phyloP scores from a whole-genome alignment of 2,888 invertebrate genomes.

The Neuroscelio doddi region DNA sequence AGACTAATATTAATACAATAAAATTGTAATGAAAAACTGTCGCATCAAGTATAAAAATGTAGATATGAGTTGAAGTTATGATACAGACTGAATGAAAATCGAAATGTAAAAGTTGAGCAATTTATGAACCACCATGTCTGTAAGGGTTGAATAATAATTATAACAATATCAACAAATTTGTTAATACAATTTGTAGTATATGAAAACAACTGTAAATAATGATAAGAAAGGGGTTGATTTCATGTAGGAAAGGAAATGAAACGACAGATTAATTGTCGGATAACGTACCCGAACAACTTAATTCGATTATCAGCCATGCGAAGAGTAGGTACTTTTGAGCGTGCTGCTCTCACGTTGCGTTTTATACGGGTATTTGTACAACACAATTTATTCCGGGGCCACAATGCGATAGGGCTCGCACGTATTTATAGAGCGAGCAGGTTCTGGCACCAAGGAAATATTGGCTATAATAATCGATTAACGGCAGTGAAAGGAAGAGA shows the following conservation, averaged over 20 bases:
- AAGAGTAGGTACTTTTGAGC: background rate
- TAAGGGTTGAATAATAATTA: too few relatives aligned
- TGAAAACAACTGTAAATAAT: too few relatives aligned
- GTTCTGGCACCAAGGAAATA: conserved; percentile 46
- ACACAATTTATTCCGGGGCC: conserved; percentile 55
- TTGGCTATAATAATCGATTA: conserved; percentile 61
- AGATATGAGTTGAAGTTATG: too few relatives aligned
- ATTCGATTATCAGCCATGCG: conserved; percentile 9
- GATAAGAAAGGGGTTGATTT: background rate
- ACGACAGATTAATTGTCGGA: background rate
- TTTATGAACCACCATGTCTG: too few relatives aligned
- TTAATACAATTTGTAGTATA: too few relatives aligned
- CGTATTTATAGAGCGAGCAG: conserved; percentile 10
- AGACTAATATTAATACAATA: too few relatives aligned
- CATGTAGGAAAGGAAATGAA: background rate
- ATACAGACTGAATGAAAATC: too few relatives aligned
- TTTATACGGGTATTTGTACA: conserved; percentile 51
- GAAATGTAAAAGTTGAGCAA: too few relatives aligned
- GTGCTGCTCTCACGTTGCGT: conserved; percentile 4
- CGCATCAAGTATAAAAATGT: too few relatives aligned
- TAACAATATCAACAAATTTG: too few relatives aligned
- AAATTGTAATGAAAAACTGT: too few relatives aligned
- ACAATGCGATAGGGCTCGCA: conserved; percentile 38
- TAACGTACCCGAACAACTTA: conserved; percentile 3
- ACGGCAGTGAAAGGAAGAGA: conserved; percentile 55